These are phyloP conservation scores for Coendou prehensilis DNA, from an alignment of 2,797 vertebrate species.

Conservation along the genomic window DNA sequence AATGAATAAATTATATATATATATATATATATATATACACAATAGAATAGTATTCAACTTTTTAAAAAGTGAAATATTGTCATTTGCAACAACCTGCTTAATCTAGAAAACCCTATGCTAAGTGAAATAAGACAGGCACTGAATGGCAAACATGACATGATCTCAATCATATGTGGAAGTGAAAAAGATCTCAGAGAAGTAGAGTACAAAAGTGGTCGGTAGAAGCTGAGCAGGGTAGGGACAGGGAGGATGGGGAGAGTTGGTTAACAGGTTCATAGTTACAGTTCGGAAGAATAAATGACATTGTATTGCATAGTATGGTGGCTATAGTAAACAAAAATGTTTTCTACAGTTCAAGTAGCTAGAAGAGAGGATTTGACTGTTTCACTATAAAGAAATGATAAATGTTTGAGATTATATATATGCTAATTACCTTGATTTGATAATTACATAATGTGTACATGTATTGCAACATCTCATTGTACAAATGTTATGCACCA, in stretches of 20 bases:
- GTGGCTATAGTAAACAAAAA: not conserved
- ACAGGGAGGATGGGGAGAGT: not conserved
- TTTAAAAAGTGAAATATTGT: not conserved
- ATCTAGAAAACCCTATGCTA: not conserved
- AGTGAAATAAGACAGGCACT: not conserved
- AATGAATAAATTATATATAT: not conserved
- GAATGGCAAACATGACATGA: not conserved
- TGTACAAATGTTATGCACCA: not conserved
- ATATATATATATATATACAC: not conserved
- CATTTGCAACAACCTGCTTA: not conserved
- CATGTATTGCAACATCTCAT: not conserved
- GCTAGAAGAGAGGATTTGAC: not conserved
- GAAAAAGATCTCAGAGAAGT: not conserved
- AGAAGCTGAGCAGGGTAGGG: not conserved
- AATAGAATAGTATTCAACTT: not conserved
- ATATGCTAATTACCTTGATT: not conserved
- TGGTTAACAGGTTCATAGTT: not conserved
- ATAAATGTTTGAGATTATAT: not conserved
- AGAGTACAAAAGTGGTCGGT: not conserved
- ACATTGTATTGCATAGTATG: not conserved
- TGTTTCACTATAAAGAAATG: not conserved
- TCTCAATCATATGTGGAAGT: not conserved
- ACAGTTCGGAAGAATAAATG: not conserved
- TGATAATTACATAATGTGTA: not conserved
- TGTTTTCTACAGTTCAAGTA: not conserved